These are phyloP conservation scores for Ataeniobius toweri DNA, from an alignment of 2,797 vertebrate species.

Conservation along the genomic window DNA sequence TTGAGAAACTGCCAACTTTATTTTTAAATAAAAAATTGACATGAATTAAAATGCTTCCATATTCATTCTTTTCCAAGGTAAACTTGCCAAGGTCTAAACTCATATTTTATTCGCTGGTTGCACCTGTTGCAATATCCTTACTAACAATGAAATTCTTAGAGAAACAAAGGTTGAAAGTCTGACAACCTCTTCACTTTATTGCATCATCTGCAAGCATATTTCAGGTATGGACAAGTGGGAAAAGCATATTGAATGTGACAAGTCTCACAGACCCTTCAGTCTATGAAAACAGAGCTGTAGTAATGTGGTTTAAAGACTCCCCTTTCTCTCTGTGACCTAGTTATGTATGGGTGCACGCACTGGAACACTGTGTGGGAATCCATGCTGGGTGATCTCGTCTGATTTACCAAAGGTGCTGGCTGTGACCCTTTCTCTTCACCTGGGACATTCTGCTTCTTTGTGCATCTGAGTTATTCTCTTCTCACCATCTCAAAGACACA, in stretches of 20 bases:
- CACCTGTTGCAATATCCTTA: background rate
- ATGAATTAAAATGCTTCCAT: background rate
- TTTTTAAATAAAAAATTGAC: background rate
- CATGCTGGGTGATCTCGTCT: slow-evolving; percentile 51
- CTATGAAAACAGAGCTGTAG: slow-evolving; percentile 43
- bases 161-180: slow-evolving; percentile 23
- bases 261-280: slow-evolving; percentile 34
- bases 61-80: background rate
- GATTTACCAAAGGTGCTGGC: slow-evolving; percentile 34
- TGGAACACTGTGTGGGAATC: slow-evolving; percentile 20
- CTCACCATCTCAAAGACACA: slow-evolving; percentile 34
- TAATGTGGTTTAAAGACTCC: slow-evolving; percentile 51
- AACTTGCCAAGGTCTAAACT: background rate
- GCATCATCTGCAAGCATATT: slow-evolving; percentile 21
- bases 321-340: slow-evolving; percentile 60
- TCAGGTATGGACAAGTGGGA: slow-evolving; percentile 39
- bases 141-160: background rate
- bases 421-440: slow-evolving; percentile 63
- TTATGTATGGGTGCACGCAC: slow-evolving; percentile 41
- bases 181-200: slow-evolving; percentile 27
- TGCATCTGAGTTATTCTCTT: slow-evolving; percentile 36
- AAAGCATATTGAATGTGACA: slow-evolving; percentile 20
- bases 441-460: slow-evolving; percentile 48
- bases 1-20: no score
- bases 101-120: background rate